Evolutionary conservation across 2,888 invertebrate species (phyloP).

Genomic region (Axea sp.): DNA sequence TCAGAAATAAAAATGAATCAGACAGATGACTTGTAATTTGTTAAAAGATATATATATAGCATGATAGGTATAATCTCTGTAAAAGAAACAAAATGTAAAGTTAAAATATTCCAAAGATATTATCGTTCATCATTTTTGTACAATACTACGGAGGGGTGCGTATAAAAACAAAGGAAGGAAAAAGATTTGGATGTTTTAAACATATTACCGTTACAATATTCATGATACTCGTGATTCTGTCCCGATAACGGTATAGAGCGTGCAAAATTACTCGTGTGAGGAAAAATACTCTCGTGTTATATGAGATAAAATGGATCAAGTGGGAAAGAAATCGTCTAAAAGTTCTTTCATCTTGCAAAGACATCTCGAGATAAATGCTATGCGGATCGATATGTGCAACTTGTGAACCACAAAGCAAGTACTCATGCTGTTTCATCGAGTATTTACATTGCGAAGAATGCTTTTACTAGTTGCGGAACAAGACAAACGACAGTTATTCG

Average conservation of each 20-base stretch:
- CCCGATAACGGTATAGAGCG: constrained; percentile 3
- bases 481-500: constrained; percentile 52
- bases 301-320: constrained; percentile 38
- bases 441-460: constrained; percentile 54
- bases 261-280: constrained; percentile 16
- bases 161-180: background rate
- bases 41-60: no score
- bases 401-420: constrained; percentile 47
- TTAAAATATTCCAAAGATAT: no score
- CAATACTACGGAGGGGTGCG: no score
- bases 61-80: no score
- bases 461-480: constrained; percentile 46
- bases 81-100: no score
- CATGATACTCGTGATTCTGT: constrained; percentile 13
- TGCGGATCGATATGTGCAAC: constrained; percentile 53
- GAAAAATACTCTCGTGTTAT: constrained; percentile 9
- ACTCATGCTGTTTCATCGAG: constrained; percentile 39
- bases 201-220: constrained; percentile 22
- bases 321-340: constrained; percentile 41
- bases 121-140: no score
- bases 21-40: no score
- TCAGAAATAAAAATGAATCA: no score
- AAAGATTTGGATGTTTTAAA: constrained; percentile 2
- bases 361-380: constrained; percentile 49
- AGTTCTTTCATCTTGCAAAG: constrained; percentile 45